Base-by-base conservation (phyloP, 2,113 vertebrate species). In the Bos javanicus region DNA sequence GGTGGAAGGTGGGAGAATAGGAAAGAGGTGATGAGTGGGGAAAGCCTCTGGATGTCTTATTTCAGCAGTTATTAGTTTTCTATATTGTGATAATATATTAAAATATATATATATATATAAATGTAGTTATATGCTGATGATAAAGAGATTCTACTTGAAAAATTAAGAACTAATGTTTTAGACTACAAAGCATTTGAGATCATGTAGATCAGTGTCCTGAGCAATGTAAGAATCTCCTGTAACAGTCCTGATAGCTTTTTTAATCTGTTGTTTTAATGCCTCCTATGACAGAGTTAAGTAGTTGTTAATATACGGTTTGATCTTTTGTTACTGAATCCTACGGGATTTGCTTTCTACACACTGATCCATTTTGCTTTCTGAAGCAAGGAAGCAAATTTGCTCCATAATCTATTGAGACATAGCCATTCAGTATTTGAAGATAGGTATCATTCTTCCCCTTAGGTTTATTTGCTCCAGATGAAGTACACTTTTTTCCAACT, bases 381-480 rank as follows among this genome's bases (percentile, higher is more conserved):
- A 96, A 97, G 89, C 43, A 71, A 52, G 84, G 90, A 91, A 93
- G 50, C 52, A 83, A 5, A 56, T 81, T 83, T 87, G 57, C 48
- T 90, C 59, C 56, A 28, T 76, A 84, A 28, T 87, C 14, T 71
- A 83, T 95, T 57, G 87, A 62, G 57, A 87, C 5, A 8, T 30
- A 87, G 33, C 28, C 39, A 91, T 91, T 95, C 21, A 84, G 0
- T 90, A 57, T 94, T 80, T 94, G 78, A 95, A 95, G 78, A 78
- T 76, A 95, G 94, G 12, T 80, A 71, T 54, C 57, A 36, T 95
- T 97, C 82, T 95, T 93, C 78, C 59, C 62, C 16, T 19, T 85
- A 96, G 86, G 83, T 93, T 91, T 93, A 60, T 93, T 87, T 89
- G 94, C 46, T 96, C 78, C 92, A 87, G 80, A 82, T 94, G 94